Evolutionary conservation across 2,797 vertebrate genomes (phyloP).

Genomic region (Agapornis canus): DNA sequence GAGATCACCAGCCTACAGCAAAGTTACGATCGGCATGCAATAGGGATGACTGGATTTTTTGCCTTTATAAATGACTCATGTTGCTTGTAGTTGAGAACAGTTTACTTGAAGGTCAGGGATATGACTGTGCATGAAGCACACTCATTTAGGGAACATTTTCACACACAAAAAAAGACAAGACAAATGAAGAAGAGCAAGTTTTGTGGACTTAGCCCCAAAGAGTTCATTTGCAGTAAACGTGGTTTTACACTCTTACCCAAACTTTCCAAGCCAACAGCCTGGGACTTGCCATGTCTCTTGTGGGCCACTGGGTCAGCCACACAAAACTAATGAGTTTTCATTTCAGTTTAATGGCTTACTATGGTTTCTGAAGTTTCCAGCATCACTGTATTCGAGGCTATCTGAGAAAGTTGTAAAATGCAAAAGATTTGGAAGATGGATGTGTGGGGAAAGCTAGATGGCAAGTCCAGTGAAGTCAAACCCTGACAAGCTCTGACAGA

Average conservation of each 20-base stretch:
- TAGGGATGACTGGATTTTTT: slow-evolving; percentile 40
- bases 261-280: background rate
- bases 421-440: background rate
- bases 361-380: background rate
- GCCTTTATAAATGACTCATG: slow-evolving; percentile 28
- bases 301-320: background rate
- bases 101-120: slow-evolving; percentile 51
- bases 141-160: background rate
- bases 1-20: background rate
- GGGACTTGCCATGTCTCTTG: background rate
- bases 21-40: background rate
- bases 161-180: background rate
- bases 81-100: slow-evolving; percentile 39
- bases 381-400: background rate
- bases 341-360: background rate
- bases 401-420: background rate
- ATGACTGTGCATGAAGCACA: slow-evolving; percentile 22
- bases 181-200: background rate
- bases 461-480: background rate
- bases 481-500: background rate
- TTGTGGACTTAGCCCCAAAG: background rate
- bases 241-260: background rate
- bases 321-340: background rate
- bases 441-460: background rate
- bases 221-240: background rate